phyloP scores from a whole-genome alignment of 2,888 invertebrate genomes.

The Agrochola macilenta region DNA sequence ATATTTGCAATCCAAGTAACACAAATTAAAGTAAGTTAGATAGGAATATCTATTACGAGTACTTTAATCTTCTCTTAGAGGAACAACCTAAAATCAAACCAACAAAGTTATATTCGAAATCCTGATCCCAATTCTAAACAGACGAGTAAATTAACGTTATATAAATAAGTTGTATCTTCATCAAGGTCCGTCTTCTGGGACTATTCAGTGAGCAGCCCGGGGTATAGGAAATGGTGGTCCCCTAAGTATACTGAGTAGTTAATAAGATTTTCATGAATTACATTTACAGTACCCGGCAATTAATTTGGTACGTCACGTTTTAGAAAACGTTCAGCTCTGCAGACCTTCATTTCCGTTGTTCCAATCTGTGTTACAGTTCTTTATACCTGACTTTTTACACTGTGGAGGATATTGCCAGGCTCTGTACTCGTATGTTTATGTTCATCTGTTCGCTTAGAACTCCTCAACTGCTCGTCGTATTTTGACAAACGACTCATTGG shows the following conservation, averaged over 20 bases:
- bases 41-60: not conserved
- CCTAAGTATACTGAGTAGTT: conserved; percentile 27
- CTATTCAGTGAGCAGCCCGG: conserved; percentile 17
- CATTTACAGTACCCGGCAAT: not conserved
- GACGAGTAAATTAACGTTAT: conserved; percentile 30
- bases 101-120: conserved; percentile 10
- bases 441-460: no score
- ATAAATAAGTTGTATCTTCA: conserved; percentile 45
- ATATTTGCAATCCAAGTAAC: not conserved
- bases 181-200: conserved; percentile 33
- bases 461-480: no score
- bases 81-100: conserved; percentile 1
- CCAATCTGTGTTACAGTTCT: not conserved
- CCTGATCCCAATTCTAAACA: conserved; percentile 23
- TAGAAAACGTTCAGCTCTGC: not conserved
- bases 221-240: conserved; percentile 32
- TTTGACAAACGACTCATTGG: no score
- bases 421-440: no score
- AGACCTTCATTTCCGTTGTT: not conserved
- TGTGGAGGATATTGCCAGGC: no score
- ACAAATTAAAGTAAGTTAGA: conserved; percentile 3
- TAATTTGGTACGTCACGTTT: not conserved
- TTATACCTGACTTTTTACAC: no score
- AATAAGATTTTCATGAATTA: conserved; percentile 39
- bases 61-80: not conserved